Percentiles rank a stretch among this genome's conserved stretches.
Conservation (phyloP, 1,140 invertebrate genomes). For the Caerostris extrusa region DNA sequence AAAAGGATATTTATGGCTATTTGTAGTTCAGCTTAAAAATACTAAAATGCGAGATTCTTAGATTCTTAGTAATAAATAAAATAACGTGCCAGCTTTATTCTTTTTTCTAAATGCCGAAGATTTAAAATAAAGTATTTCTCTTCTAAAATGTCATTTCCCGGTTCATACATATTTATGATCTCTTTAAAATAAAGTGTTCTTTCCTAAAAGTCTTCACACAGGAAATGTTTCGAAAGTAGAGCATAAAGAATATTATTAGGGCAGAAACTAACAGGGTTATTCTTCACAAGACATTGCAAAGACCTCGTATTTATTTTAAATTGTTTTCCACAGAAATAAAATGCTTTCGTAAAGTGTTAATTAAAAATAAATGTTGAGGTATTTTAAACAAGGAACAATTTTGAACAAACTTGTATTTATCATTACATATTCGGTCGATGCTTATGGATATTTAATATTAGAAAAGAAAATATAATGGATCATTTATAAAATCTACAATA, state of each 20-base stretch:
- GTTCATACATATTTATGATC: constrained; percentile 1
- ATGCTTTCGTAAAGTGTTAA: too few species aligned
- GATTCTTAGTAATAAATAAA: not conserved
- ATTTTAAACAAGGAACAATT: too few species aligned
- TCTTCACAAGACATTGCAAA: not conserved
- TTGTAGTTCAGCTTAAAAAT: not conserved
- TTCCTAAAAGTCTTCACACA: not conserved
- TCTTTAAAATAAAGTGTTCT: not conserved
- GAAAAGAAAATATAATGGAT: too few species aligned
- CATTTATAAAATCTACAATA: too few species aligned
- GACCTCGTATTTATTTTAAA: not conserved
- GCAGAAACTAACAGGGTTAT: not conserved
- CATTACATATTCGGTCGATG: too few species aligned
- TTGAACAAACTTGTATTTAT: too few species aligned
- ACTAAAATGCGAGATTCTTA: not conserved
- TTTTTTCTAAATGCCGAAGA: too few species aligned
- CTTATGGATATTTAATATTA: too few species aligned
- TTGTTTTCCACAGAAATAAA: not conserved
- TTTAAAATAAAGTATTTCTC: too few species aligned
- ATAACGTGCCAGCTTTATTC: not conserved
- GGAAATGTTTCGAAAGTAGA: not conserved
- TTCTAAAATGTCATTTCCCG: not conserved
- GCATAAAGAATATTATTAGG: not conserved
- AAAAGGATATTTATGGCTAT: not conserved
- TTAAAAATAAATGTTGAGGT: too few species aligned